Conservation (phyloP, 2,888 invertebrate genomes). For the Euphydryas editha region DNA sequence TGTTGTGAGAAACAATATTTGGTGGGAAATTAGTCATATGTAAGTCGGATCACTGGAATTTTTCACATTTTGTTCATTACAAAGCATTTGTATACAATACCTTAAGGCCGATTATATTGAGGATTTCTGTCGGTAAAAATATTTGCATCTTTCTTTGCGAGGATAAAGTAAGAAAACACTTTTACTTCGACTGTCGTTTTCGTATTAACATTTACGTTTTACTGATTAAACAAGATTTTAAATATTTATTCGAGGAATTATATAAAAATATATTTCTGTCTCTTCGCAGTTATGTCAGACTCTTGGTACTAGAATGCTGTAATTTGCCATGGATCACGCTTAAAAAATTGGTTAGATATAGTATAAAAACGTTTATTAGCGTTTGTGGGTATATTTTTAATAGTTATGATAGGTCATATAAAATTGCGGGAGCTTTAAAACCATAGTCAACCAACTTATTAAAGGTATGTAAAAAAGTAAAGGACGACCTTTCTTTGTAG, state of each 20-base stretch:
- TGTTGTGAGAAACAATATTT: slow-evolving; percentile 9
- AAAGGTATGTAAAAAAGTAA: too few species aligned
- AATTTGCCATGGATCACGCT: too few species aligned
- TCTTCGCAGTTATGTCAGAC: too few species aligned
- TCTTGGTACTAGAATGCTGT: too few species aligned
- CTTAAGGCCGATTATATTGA: slow-evolving; percentile 1
- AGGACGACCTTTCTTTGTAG: too few species aligned
- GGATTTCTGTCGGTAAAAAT: background rate
- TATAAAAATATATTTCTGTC: too few species aligned
- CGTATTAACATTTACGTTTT: background rate
- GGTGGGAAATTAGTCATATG: background rate
- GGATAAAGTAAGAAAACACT: background rate
- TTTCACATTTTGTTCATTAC: background rate
- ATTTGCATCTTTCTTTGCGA: background rate
- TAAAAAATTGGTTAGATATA: too few species aligned
- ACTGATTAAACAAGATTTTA: background rate
- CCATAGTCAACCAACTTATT: too few species aligned
- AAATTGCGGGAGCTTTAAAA: too few species aligned
- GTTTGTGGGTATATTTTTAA: too few species aligned
- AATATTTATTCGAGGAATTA: background rate
- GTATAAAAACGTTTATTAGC: too few species aligned
- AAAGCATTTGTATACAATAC: slow-evolving; percentile 3
- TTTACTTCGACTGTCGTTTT: background rate
- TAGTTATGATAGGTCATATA: too few species aligned
- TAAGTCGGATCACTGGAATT: background rate